These are phyloP conservation scores for Drosophila sordidula DNA, from an alignment of 2,888 invertebrate species.

Conservation along the genomic window DNA sequence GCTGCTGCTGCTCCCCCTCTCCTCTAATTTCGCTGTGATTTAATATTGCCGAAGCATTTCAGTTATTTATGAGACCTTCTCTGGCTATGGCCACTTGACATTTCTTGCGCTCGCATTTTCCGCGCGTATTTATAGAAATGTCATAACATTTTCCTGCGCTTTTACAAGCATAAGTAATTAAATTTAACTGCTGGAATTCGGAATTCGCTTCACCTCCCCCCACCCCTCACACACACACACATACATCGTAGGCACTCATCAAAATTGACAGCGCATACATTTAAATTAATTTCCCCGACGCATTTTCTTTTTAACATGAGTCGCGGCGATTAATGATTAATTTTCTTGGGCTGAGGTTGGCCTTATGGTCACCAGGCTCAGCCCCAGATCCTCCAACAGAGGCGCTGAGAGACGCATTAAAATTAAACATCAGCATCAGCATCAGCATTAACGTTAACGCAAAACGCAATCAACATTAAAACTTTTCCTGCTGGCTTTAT, in stretches of 20 bases:
- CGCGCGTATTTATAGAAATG: constrained; percentile 65
- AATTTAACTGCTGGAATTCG: constrained; percentile 71
- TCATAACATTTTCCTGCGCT: constrained; percentile 63
- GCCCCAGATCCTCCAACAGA: constrained; percentile 11
- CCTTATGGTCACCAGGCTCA: neutral
- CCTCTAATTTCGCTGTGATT: constrained; percentile 45
- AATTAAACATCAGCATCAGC: constrained; percentile 62
- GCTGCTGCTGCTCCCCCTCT: neutral
- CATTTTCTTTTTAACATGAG: constrained; percentile 50
- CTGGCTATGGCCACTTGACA: constrained; percentile 45
- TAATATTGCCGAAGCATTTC: constrained; percentile 54
- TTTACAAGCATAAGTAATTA: constrained; percentile 67
- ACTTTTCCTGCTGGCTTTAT: constrained; percentile 67
- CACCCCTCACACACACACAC: neutral
- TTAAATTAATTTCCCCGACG: constrained; percentile 67
- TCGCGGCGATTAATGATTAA: constrained; percentile 69
- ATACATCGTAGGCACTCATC: constrained; percentile 36
- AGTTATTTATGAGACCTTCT: constrained; percentile 50
- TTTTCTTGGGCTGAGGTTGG: constrained; percentile 31
- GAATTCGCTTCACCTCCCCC: constrained; percentile 6
- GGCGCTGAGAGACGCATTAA: constrained; percentile 60
- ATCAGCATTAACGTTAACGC: constrained; percentile 60
- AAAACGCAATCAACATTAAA: constrained; percentile 79
- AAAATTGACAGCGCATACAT: constrained; percentile 71
- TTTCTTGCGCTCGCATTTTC: constrained; percentile 23